Evolutionary conservation across 2,888 invertebrate species (phyloP).

Genomic region (Strigamia maritima): DNA sequence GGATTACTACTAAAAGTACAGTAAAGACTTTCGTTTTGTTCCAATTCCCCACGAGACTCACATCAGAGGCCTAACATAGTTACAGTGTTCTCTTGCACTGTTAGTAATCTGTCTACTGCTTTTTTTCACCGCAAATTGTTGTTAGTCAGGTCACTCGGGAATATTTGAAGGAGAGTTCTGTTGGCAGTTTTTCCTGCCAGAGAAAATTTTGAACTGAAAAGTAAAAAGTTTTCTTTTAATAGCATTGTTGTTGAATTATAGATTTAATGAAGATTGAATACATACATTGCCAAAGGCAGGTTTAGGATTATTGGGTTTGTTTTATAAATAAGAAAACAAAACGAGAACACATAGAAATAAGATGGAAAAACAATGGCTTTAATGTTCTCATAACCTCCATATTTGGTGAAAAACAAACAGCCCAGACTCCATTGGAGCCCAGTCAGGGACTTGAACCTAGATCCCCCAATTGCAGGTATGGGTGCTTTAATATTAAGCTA

Average conservation of each 20-base stretch:
- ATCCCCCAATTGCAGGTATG: no score
- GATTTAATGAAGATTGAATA: not conserved
- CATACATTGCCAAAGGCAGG: not conserved
- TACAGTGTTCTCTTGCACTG: not conserved
- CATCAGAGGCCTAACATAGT: not conserved
- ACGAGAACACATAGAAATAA: no score
- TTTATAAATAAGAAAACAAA: no score
- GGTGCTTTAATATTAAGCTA: no score
- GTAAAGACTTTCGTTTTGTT: not conserved
- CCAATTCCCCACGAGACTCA: not conserved
- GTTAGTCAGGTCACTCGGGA: not conserved
- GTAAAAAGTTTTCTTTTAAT: not conserved
- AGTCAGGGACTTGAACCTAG: no score
- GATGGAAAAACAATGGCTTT: no score
- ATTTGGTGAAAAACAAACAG: no score
- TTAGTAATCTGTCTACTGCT: not conserved
- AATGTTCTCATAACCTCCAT: no score
- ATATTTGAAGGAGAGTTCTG: not conserved
- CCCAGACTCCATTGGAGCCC: no score
- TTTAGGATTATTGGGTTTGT: not conserved
- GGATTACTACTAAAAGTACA: not conserved
- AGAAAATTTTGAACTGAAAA: not conserved
- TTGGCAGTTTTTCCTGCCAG: not conserved
- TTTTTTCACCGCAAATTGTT: not conserved
- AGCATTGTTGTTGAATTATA: not conserved